phyloP scores from a whole-genome alignment of 2,888 invertebrate species.

The Onchidella celtica region DNA sequence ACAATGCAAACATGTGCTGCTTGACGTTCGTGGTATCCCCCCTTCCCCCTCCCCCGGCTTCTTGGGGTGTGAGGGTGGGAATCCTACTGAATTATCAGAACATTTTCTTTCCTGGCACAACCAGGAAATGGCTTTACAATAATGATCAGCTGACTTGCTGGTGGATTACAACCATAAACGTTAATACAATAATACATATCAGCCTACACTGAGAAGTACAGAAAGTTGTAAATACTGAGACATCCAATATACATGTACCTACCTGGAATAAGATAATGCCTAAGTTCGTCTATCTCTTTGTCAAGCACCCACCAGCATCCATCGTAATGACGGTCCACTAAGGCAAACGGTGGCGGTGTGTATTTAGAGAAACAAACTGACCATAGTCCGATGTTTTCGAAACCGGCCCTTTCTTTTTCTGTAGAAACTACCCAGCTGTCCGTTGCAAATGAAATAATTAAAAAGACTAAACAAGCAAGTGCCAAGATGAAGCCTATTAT shows the following conservation, averaged over 20 bases:
- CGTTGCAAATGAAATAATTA: conserved; percentile 34
- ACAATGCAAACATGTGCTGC: too few relatives aligned
- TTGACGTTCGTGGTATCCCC: too few relatives aligned
- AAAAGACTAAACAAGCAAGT: not conserved
- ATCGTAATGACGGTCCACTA: conserved; percentile 41
- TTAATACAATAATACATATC: too few relatives aligned
- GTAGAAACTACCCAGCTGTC: conserved; percentile 44
- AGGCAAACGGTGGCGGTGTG: conserved; percentile 10
- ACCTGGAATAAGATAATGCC: conserved; percentile 39
- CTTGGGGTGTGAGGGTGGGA: too few relatives aligned
- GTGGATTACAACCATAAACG: too few relatives aligned
- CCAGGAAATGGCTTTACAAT: too few relatives aligned
- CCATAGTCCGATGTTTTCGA: conserved; percentile 42
- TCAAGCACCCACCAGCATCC: conserved; percentile 48
- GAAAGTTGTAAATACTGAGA: not conserved
- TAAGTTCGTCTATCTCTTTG: conserved; percentile 40
- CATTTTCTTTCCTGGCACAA: too few relatives aligned
- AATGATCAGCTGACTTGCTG: too few relatives aligned
- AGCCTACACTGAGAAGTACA: too few relatives aligned
- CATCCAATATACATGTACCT: not conserved
- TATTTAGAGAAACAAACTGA: conserved; percentile 35
- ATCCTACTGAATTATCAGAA: too few relatives aligned
- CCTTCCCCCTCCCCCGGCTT: too few relatives aligned
- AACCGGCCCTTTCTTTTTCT: conserved; percentile 33
- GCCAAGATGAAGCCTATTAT: not conserved